Conservation (phyloP, 2,797 vertebrate genomes). For the Poecile montanus region DNA sequence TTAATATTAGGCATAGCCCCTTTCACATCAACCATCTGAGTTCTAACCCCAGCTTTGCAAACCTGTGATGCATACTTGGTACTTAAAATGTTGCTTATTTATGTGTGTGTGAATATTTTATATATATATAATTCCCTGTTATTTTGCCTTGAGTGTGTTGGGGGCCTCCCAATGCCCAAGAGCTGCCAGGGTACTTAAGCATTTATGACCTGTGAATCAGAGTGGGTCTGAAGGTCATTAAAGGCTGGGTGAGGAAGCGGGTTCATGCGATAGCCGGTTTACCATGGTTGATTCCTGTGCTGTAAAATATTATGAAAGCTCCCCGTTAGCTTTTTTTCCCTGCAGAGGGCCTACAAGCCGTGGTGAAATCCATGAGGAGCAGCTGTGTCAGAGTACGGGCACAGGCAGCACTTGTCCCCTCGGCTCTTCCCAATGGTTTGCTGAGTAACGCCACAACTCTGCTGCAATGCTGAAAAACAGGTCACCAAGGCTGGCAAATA, state of each 20-base stretch:
- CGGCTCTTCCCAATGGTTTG: not conserved
- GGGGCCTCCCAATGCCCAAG: not conserved
- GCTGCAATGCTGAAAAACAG: not conserved
- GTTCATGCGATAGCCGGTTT: not conserved
- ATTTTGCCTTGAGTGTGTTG: not conserved
- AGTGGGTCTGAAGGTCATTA: constrained; percentile 48
- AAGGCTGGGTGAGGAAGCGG: not conserved
- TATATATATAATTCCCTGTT: not conserved
- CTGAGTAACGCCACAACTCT: not conserved
- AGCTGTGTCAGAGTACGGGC: fast-evolving
- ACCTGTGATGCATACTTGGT: not conserved
- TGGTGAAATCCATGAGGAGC: not conserved
- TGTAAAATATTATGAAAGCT: constrained; percentile 20
- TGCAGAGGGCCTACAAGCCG: fast-evolving
- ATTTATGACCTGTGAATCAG: constrained; percentile 29
- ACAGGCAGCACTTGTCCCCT: not conserved
- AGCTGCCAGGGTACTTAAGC: not conserved
- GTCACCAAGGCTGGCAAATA: constrained; percentile 31
- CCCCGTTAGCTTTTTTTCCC: not conserved
- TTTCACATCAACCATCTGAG: not conserved
- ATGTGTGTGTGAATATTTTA: not conserved
- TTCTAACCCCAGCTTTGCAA: not conserved
- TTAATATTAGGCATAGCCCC: not conserved
- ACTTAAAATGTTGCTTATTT: not conserved
- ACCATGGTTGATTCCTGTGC: not conserved